A percentile compares a stretch with the other conserved stretches of the same genome.
phyloP scores from a whole-genome alignment of 2,888 invertebrate species.

The Eucera pruinosa region DNA sequence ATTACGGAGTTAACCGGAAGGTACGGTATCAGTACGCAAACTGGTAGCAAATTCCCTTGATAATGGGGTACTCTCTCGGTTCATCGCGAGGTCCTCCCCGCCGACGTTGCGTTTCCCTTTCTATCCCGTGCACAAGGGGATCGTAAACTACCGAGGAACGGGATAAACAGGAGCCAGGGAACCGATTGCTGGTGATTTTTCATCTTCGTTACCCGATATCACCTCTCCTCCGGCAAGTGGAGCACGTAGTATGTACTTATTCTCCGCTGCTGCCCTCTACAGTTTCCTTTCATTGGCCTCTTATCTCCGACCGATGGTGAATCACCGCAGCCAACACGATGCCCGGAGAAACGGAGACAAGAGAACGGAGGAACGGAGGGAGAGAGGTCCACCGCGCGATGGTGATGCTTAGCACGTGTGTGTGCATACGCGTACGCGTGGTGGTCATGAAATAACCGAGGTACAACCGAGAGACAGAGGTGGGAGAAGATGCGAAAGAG shows the following conservation, averaged over 20 bases:
- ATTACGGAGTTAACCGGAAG: neutral
- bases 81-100: neutral
- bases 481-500: constrained; percentile 11
- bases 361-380: constrained; percentile 37
- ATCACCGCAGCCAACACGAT: constrained; percentile 65
- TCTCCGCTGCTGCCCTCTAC: constrained; percentile 62
- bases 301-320: constrained; percentile 72
- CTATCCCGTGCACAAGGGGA: neutral
- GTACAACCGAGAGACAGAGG: constrained; percentile 39
- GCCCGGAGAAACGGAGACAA: constrained; percentile 29
- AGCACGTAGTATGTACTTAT: constrained; percentile 63
- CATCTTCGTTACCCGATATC: constrained; percentile 57
- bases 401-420: constrained; percentile 44
- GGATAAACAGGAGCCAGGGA: constrained; percentile 40
- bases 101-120: constrained; percentile 12
- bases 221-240: constrained; percentile 57
- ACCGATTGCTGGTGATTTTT: constrained; percentile 62
- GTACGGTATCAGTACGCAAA: neutral
- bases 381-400: too few species aligned
- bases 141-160: constrained; percentile 22
- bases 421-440: constrained; percentile 24
- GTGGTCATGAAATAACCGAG: constrained; percentile 62
- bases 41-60: neutral
- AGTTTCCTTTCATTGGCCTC: constrained; percentile 71
- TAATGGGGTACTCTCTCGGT: too few species aligned